Base-by-base conservation (phyloP, 1,140 invertebrate species). In the Rhyacophila brunnea region DNA sequence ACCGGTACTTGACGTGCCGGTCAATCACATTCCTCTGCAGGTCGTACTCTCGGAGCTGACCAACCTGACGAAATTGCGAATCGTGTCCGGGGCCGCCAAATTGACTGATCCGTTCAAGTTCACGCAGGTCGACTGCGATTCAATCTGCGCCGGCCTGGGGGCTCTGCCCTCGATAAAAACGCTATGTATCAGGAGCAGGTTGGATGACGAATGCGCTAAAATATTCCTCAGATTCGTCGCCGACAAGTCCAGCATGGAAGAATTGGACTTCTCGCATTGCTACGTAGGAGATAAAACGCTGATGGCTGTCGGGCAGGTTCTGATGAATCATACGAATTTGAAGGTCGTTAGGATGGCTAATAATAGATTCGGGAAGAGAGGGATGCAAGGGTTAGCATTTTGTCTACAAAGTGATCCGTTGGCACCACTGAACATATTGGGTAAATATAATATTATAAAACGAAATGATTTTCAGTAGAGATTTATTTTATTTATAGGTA, bases 201-300 rank as follows among this genome's bases (percentile, higher is more conserved):
- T 78, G 49, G 74, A 74, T 40, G 74, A 72, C 61, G 70, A 68
- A 0, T 74, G 75, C 66, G 70, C 72, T 3, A 77, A 77, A 54
- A 10, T 74, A 5, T 71, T 78, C 50, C 55, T 78, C 9, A 68
- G 75, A 66, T 68, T 70, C 56, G 63, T 78, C 10, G 70, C 73
- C 1, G 74, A 71, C 47, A 77, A 71, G 54, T 67, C 72, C 32
- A 68, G 62, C 34, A 74, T 78, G 36, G 75, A 77, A 58, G 76
- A 78, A 54, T 64, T 78, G 28, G 75, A 78, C 65, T 78, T 78
- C 46, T 77, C 74, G 63, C 74, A 78, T 62, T 78, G 75, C 58
- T 75, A 73, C 60, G 73, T 78, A 42, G 76, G 74, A 15, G 72
- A 78, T 68, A 73, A 75, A 43, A 75, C 75, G 1, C 74, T 77